Evolutionary conservation across 2,113 vertebrate species (phyloP), one percentile per base, ranked within the genome.

Genomic region (Ranitomeya variabilis): DNA sequence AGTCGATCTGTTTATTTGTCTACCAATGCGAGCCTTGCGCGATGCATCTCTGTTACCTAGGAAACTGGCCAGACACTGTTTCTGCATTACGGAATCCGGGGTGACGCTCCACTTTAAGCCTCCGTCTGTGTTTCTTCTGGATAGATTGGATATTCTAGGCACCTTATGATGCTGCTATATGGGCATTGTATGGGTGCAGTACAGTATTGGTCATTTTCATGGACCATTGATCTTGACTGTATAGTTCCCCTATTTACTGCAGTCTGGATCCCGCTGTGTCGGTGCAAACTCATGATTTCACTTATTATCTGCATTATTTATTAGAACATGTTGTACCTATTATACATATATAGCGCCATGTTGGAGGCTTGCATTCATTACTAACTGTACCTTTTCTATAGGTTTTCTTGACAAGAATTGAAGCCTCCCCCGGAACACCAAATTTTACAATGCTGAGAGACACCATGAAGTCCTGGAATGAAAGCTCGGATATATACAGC

Each of bases 401-500:
- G 87, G 80, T 77, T 88, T 31, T 76, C 57, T 88, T 88, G 37
- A 88, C 26, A 1, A 60, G 18, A 15, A 62, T 19, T 59, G 11
- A 59, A 64, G 16, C 37, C 37, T 8, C 54, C 51, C 16, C 52
- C 51, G 11, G 7, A 23, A 16, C 51, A 51, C 13, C 2, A 69
- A 55, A 57, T 66, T 71, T 6, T 31, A 90, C 0, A 13, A 97
- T 98, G 97, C 94, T 98, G 87, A 95, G 95, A 90, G 96, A 97
- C 73, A 94, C 90, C 74, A 93, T 95, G 91, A 97, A 96, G 90
- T 93, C 95, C 2, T 97, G 97, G 97, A 97, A 94, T 15, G 96
- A 97, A 1, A 95, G 95, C 93, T 96, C 96, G 0, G 97, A 96
- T 87, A 95, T 96, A 92, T 97, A 97, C 92, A 97, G 95, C 94